Percentiles rank a stretch among this genome's conserved stretches.
Evolutionary conservation across 1,140 invertebrate genomes (phyloP).

Genomic region (Drosophila tsacasi): DNA sequence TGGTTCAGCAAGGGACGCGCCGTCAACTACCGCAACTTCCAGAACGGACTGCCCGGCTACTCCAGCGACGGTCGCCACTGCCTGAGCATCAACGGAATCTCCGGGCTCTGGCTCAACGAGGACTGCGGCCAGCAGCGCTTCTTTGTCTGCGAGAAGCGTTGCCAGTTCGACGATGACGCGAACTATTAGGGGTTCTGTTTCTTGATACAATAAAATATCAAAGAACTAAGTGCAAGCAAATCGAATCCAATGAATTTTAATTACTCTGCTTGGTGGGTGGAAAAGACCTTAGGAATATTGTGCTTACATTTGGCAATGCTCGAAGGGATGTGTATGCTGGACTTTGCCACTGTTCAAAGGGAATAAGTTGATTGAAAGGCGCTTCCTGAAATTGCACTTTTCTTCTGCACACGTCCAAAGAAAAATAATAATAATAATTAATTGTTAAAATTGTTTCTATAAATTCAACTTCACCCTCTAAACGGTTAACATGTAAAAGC

Average conservation of each 20-base stretch:
- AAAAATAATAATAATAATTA: neutral
- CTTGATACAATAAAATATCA: conserved; percentile 4
- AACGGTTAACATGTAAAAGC: neutral
- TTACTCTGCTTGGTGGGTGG: too few species aligned
- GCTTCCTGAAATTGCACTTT: neutral
- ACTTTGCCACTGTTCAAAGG: neutral
- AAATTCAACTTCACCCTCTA: neutral
- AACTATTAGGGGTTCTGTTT: conserved; percentile 1
- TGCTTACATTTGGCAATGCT: neutral
- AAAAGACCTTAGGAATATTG: neutral
- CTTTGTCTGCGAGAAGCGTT: conserved; percentile 46
- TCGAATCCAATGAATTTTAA: neutral
- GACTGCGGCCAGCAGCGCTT: conserved; percentile 1
- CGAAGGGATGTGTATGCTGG: neutral
- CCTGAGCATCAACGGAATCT: conserved; percentile 26
- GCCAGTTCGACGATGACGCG: conserved; percentile 31
- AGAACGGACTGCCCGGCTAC: conserved; percentile 16
- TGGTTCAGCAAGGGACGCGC: conserved; percentile 52
- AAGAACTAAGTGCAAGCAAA: conserved; percentile 5
- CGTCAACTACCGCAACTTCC: conserved; percentile 49
- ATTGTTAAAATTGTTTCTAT: neutral
- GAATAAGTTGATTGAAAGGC: neutral
- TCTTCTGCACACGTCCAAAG: too few species aligned
- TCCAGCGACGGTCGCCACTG: conserved; percentile 4
- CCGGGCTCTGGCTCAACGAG: conserved; percentile 29